A percentile compares a stretch with the other conserved stretches of the same genome.
Conservation (phyloP, 2,797 vertebrate species). For the Clarias laeviceps region DNA sequence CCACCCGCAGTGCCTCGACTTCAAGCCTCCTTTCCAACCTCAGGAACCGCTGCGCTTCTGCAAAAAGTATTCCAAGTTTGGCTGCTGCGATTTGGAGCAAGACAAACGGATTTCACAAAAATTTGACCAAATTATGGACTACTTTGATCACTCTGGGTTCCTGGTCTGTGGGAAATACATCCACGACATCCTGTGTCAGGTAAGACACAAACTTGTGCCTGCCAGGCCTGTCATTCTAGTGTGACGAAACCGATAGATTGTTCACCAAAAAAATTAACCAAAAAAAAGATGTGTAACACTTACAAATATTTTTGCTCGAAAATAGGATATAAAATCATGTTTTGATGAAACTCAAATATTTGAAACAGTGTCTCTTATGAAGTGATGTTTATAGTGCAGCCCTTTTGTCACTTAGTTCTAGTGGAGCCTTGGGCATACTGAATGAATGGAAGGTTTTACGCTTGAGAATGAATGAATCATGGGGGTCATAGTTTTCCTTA, state of each 20-base stretch:
- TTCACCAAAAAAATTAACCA: not conserved
- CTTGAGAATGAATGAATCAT: not conserved
- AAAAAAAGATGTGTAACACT: not conserved
- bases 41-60: slow-evolving; percentile 73
- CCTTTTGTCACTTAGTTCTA: not conserved
- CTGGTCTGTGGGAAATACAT: slow-evolving; percentile 75
- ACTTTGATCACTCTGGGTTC: slow-evolving; percentile 76
- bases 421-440: not conserved
- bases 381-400: slow-evolving; percentile 15
- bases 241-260: not conserved
- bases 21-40: slow-evolving; percentile 79
- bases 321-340: not conserved
- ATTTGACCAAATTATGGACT: slow-evolving; percentile 75
- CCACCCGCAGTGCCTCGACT: slow-evolving; percentile 85
- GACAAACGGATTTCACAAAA: slow-evolving; percentile 68
- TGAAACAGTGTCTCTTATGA: not conserved
- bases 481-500: not conserved
- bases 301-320: not conserved
- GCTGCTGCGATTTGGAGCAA: slow-evolving; percentile 77
- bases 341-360: not conserved
- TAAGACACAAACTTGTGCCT: slow-evolving; percentile 56
- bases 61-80: slow-evolving; percentile 79
- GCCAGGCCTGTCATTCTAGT: not conserved
- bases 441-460: slow-evolving; percentile 16
- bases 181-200: slow-evolving; percentile 79